Evolutionary conservation across 2,888 invertebrate genomes (phyloP).

Genomic region (Maniola hyperantus): DNA sequence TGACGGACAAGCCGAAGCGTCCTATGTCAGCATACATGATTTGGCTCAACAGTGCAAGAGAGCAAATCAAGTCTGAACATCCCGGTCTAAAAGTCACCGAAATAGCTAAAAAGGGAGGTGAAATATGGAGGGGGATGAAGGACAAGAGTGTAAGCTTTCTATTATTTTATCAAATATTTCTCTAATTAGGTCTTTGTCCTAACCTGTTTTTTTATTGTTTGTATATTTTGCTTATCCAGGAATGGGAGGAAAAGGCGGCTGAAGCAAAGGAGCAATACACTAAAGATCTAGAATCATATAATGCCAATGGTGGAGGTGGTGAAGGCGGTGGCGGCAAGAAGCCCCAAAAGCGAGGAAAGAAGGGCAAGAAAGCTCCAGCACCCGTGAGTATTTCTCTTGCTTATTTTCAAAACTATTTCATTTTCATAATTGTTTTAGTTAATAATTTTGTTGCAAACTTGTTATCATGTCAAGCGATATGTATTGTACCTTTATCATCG

Average conservation of each 20-base stretch:
- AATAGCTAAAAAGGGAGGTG: slow-evolving; percentile 96
- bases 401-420: slow-evolving; percentile 4
- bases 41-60: slow-evolving; percentile 95
- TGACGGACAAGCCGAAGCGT: slow-evolving; percentile 95
- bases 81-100: slow-evolving; percentile 96
- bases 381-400: slow-evolving; percentile 58
- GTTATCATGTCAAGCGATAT: slow-evolving; percentile 18
- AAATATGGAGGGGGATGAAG: slow-evolving; percentile 95
- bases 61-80: slow-evolving; percentile 93
- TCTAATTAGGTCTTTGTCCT: slow-evolving; percentile 22
- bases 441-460: neutral
- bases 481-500: neutral
- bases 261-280: slow-evolving; percentile 95
- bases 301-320: slow-evolving; percentile 87
- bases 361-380: slow-evolving; percentile 73
- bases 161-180: slow-evolving; percentile 19
- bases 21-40: slow-evolving; percentile 97
- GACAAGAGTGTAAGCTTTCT: slow-evolving; percentile 89
- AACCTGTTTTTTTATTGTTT: slow-evolving; percentile 28
- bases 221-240: slow-evolving; percentile 72
- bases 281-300: slow-evolving; percentile 94
- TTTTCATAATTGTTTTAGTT: neutral
- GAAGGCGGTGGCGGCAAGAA: slow-evolving; percentile 78
- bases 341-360: slow-evolving; percentile 83
- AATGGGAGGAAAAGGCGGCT: slow-evolving; percentile 95